Percentiles rank a stretch among this genome's conserved stretches.
Evolutionary conservation across 2,888 invertebrate species (phyloP).

Genomic region (Apodemia mormo): DNA sequence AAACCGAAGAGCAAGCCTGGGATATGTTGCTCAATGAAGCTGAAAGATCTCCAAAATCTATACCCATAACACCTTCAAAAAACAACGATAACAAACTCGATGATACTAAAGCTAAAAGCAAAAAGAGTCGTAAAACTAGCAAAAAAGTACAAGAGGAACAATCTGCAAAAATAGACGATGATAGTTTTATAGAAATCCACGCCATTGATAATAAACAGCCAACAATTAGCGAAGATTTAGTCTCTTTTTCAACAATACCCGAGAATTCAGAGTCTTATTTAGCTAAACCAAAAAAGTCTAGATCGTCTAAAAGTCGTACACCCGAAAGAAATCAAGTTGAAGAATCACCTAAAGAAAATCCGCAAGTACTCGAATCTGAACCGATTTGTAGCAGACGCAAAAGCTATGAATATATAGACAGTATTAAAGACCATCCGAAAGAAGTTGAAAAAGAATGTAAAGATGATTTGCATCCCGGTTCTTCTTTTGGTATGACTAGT

Average conservation of each 20-base stretch:
- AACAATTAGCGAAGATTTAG: slow-evolving; percentile 60
- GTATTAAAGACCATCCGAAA: not conserved
- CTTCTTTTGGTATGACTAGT: not conserved
- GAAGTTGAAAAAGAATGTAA: not conserved
- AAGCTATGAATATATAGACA: slow-evolving; percentile 2
- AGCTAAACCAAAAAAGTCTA: slow-evolving; percentile 57
- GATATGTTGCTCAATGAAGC: slow-evolving; percentile 67
- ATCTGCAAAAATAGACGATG: slow-evolving; percentile 60
- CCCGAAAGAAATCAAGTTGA: slow-evolving; percentile 50
- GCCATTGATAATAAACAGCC: slow-evolving; percentile 68
- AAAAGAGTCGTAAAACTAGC: slow-evolving; percentile 57
- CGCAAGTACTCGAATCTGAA: not conserved
- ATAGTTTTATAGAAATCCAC: slow-evolving; percentile 75
- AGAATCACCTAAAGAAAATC: slow-evolving; percentile 38
- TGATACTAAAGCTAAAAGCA: slow-evolving; percentile 60
- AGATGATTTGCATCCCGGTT: not conserved
- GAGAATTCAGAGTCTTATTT: slow-evolving; percentile 58
- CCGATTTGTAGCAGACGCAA: not conserved
- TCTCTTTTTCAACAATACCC: slow-evolving; percentile 66
- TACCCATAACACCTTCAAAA: slow-evolving; percentile 41
- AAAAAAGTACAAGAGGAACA: slow-evolving; percentile 59
- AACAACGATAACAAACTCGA: slow-evolving; percentile 46
- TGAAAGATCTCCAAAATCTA: slow-evolving; percentile 44
- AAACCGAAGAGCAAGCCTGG: slow-evolving; percentile 74
- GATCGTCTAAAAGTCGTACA: slow-evolving; percentile 55